Evolutionary conservation across 30 jellyfish, hydroid and myxozoan genomes (phyloP).

Genomic region (Cassiopea andromeda): DNA sequence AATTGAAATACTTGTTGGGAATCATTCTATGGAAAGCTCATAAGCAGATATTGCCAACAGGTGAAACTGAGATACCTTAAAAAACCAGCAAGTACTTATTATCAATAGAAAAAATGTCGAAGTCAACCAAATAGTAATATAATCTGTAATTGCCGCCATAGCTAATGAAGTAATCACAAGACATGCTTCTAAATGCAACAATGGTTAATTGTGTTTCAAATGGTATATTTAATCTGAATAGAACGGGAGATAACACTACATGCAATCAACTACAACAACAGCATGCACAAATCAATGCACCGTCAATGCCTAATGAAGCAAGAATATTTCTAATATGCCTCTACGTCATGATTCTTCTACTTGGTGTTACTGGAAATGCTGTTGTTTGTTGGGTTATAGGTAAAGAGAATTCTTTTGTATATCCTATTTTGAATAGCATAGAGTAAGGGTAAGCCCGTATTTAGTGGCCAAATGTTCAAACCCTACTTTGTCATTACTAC

Average conservation of each 20-base stretch:
- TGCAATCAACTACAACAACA: not conserved
- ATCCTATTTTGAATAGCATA: too few species aligned
- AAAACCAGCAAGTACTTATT: too few species aligned
- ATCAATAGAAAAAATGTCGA: too few species aligned
- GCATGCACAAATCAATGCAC: not conserved
- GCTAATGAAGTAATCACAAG: not conserved
- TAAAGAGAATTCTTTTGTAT: not conserved
- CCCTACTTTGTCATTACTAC: too few species aligned
- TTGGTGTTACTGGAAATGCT: constrained; percentile 58
- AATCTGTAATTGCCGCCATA: too few species aligned
- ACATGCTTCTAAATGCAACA: not conserved
- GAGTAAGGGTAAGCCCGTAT: not conserved
- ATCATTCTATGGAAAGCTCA: too few species aligned
- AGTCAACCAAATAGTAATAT: too few species aligned
- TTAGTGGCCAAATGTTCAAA: too few species aligned
- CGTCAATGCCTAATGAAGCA: constrained; percentile 31
- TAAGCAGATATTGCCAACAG: too few species aligned
- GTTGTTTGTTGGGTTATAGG: constrained; percentile 48
- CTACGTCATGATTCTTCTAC: constrained; percentile 18
- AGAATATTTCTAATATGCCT: constrained; percentile 13
- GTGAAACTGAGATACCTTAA: too few species aligned
- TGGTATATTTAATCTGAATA: not conserved
- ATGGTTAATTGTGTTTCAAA: not conserved
- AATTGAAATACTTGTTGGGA: too few species aligned
- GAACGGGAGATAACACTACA: not conserved